Evolutionary conservation across 2,888 invertebrate species (phyloP).

Genomic region (Agonum fuliginosum): DNA sequence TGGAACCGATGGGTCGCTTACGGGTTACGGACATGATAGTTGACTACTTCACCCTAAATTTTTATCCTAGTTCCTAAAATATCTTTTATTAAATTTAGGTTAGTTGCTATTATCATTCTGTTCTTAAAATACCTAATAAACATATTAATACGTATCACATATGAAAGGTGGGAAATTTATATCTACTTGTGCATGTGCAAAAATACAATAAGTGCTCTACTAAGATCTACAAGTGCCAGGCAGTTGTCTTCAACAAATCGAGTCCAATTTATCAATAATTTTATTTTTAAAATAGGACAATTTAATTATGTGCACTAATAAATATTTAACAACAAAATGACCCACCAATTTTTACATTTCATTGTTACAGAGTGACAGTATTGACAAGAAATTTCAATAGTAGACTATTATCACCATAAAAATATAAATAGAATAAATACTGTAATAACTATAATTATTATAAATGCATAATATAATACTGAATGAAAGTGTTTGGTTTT

Average conservation of each 20-base stretch:
- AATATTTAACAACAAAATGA: constrained; percentile 47
- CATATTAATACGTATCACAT: too few species aligned
- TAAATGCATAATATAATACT: constrained; percentile 38
- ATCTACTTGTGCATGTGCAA: constrained; percentile 25
- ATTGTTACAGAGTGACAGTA: constrained; percentile 5
- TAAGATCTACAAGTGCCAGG: constrained; percentile 45
- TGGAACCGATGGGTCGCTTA: too few species aligned
- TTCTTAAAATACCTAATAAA: too few species aligned
- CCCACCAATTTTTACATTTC: constrained; percentile 13
- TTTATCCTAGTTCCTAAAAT: too few species aligned
- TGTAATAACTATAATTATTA: constrained; percentile 17
- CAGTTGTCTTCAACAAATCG: too few species aligned
- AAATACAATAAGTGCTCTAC: not conserved
- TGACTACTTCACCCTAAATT: too few species aligned
- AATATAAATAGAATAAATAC: constrained; percentile 25
- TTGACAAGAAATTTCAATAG: constrained; percentile 41
- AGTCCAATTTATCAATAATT: constrained; percentile 11
- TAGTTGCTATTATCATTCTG: too few species aligned
- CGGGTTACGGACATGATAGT: too few species aligned
- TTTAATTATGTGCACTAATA: constrained; percentile 45
- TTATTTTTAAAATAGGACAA: constrained; percentile 49
- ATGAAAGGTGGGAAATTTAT: too few species aligned
- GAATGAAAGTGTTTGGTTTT: constrained; percentile 1
- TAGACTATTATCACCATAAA: constrained; percentile 25
- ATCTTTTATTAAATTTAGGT: too few species aligned